Evolutionary conservation across 1,140 invertebrate genomes (phyloP), one percentile per base, ranked within the genome.

Genomic region (Mercenaria mercenaria): DNA sequence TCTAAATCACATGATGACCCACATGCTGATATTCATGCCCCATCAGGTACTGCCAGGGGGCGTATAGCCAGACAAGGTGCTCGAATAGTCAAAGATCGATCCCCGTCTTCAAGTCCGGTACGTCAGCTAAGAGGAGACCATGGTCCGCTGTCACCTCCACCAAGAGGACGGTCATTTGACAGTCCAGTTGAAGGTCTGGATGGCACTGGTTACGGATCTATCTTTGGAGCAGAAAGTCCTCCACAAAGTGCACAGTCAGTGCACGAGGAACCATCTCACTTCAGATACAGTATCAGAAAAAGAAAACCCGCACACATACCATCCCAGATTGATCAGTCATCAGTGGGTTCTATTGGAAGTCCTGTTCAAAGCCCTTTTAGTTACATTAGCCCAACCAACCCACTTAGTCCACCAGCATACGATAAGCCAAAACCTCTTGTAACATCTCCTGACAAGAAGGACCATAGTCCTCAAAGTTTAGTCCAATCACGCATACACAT

Each of bases 1-100:
- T 95, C 95, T 23, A 95, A 94, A 88, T 96, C 95, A 23, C 95
- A 96, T 90, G 95, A 96, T 83, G 95, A 95, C 67, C 95, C 94
- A 50, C 91, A 93, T 69, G 90, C 86, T 61, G 94, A 94, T 81
- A 80, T 92, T 56, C 87, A 92, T 59, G 92, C 91, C 34, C 92
- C 92, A 15, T 86, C 91, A 29, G 94, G 94, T 23, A 94, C 93
- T 32, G 93, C 92, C 13, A 74, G 92, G 47, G 93, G 93, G 32
- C 90, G 94, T 26, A 95, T 95, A 69, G 93, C 92, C 10, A 91
- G 94, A 15, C 94, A 95, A 59, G 94, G 94, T 47, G 93, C 91
- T 0, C 83, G 93, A 50, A 93, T 94, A 59, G 91, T 93, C 0
- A 89, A 89, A 43, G 92, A 91, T 64, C 87, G 93, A 43, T 94